These are phyloP conservation scores for Noctua janthe DNA, from an alignment of 2,888 invertebrate species.

Conservation along the genomic window DNA sequence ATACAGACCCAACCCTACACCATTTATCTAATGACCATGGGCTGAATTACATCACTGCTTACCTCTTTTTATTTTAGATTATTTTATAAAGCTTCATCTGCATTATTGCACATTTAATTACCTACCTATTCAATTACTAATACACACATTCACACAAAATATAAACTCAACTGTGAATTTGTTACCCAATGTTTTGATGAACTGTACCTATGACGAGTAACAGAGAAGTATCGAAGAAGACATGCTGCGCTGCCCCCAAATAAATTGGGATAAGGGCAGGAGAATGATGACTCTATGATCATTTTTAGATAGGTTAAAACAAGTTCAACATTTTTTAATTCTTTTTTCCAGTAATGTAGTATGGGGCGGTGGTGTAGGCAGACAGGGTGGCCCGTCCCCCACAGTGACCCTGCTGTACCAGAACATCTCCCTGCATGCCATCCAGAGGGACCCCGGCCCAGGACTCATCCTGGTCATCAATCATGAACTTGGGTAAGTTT, in stretches of 20 bases:
- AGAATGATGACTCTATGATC: too few species aligned
- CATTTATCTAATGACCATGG: not conserved
- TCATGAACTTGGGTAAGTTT: constrained; percentile 89
- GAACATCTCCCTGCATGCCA: constrained; percentile 94
- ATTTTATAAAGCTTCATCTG: not conserved
- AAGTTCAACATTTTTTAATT: not conserved
- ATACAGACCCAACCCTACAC: not conserved
- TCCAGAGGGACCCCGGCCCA: constrained; percentile 93
- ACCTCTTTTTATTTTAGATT: too few species aligned
- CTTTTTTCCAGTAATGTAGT: constrained; percentile 80
- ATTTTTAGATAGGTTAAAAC: not conserved
- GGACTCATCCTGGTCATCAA: constrained; percentile 94
- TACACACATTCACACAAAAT: not conserved
- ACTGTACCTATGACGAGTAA: not conserved
- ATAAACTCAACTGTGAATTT: not conserved
- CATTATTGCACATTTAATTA: not conserved
- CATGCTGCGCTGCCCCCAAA: too few species aligned
- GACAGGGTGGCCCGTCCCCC: constrained; percentile 77
- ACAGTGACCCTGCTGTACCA: constrained; percentile 92
- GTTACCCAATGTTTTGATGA: too few species aligned
- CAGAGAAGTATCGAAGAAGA: too few species aligned
- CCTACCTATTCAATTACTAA: not conserved
- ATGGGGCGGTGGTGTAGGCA: constrained; percentile 84
- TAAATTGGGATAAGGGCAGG: too few species aligned
- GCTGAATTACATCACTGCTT: not conserved